Evolutionary conservation across 2,888 invertebrate species (phyloP).

Genomic region (Mythimna vitellina): DNA sequence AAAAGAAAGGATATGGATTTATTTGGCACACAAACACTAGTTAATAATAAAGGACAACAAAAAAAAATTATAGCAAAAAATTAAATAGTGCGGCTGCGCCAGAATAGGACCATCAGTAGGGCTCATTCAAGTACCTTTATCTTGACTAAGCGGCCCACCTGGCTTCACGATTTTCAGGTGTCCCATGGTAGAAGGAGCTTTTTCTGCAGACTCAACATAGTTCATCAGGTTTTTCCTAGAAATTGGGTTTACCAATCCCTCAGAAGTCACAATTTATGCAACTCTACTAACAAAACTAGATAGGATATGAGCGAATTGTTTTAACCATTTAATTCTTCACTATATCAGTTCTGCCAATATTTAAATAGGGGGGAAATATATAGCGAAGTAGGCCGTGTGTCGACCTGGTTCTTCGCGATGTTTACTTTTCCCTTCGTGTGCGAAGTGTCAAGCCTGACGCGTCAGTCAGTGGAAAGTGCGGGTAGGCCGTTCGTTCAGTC

Average conservation of each 20-base stretch:
- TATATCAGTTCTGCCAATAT: slow-evolving; percentile 12
- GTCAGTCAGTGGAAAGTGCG: slow-evolving; percentile 62
- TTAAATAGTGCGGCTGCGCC: too few species aligned
- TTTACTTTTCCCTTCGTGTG: slow-evolving; percentile 74
- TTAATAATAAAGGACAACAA: too few species aligned
- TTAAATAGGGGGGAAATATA: slow-evolving; percentile 40
- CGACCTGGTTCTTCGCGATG: slow-evolving; percentile 78
- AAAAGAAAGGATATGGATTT: too few species aligned
- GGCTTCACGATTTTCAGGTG: too few species aligned
- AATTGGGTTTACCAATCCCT: background rate
- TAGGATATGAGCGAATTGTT: background rate
- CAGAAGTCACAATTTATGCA: background rate
- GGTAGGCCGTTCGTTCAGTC: slow-evolving; percentile 33
- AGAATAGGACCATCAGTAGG: too few species aligned
- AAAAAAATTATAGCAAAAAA: too few species aligned
- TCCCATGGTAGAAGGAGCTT: too few species aligned
- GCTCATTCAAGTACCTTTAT: too few species aligned
- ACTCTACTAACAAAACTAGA: slow-evolving; percentile 6
- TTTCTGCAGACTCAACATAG: too few species aligned
- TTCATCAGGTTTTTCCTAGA: background rate
- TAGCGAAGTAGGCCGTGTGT: slow-evolving; percentile 79
- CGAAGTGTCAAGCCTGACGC: slow-evolving; percentile 70
- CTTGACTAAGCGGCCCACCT: too few species aligned
- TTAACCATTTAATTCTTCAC: background rate
- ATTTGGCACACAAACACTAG: too few species aligned